A percentile compares a stretch with the other conserved stretches of the same genome.
Evolutionary conservation across 2,113 vertebrate genomes (phyloP).

Genomic region (Pagrus major): DNA sequence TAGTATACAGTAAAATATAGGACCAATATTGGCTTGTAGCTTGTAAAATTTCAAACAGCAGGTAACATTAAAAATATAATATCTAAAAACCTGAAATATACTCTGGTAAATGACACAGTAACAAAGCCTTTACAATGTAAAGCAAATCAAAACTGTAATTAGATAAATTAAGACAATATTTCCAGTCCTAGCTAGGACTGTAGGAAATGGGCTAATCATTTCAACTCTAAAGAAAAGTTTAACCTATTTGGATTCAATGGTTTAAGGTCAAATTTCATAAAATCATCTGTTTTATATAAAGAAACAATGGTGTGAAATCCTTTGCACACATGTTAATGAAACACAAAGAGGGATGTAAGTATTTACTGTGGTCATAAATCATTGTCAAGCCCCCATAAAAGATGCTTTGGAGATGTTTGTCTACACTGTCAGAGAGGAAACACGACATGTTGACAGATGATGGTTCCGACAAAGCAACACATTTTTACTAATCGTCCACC

Average conservation of each 20-base stretch:
- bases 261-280: neutral
- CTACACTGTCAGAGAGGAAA: slow-evolving; percentile 34
- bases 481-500: slow-evolving; percentile 30
- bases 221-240: neutral
- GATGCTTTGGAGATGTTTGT: slow-evolving; percentile 45
- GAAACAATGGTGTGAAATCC: slow-evolving; percentile 6
- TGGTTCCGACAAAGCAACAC: slow-evolving; percentile 41
- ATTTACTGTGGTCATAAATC: slow-evolving; percentile 24
- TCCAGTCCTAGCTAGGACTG: neutral
- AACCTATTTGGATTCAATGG: neutral
- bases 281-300: neutral
- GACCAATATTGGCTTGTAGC: neutral
- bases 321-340: slow-evolving; percentile 7
- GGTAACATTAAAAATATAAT: neutral
- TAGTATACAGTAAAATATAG: neutral
- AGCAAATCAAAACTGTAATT: neutral
- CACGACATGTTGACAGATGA: slow-evolving; percentile 38
- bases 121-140: neutral
- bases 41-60: neutral
- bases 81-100: neutral
- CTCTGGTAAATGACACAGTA: neutral
- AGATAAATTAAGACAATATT: neutral
- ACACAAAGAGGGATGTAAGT: slow-evolving; percentile 2
- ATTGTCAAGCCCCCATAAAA: slow-evolving; percentile 42
- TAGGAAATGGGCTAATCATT: neutral